Percentiles rank a stretch among this genome's conserved stretches.
Conservation (phyloP, 92 coral and sea anemone species). For the Montipora capitata region DNA sequence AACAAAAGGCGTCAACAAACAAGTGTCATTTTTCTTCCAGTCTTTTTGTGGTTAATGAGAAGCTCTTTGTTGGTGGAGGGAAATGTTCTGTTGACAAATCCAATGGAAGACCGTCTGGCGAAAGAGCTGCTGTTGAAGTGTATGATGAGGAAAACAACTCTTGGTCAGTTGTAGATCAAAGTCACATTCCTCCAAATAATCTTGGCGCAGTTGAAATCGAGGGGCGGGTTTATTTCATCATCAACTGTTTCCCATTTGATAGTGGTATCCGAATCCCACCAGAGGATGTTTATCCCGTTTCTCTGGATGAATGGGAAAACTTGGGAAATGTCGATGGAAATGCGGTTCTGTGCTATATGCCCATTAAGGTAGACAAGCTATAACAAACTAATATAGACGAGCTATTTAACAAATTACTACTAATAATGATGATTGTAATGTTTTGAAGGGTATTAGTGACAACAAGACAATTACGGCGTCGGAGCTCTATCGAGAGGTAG, state of each 20-base stretch:
- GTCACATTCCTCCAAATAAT: conserved; percentile 30
- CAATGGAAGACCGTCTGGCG: not conserved
- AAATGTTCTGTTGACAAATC: not conserved
- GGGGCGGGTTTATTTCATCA: conserved; percentile 53
- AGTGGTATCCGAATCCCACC: conserved; percentile 66
- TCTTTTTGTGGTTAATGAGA: not conserved
- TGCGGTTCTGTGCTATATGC: conserved; percentile 8
- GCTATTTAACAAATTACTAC: not conserved
- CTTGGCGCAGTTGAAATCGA: conserved; percentile 30
- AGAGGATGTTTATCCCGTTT: conserved; percentile 33
- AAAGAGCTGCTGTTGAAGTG: conserved; percentile 6
- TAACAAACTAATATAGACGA: not conserved
- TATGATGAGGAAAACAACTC: not conserved
- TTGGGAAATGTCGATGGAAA: not conserved
- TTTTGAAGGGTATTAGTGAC: too few species aligned
- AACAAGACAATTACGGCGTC: too few species aligned
- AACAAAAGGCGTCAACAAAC: not conserved
- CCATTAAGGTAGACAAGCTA: not conserved
- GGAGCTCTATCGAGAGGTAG: too few species aligned
- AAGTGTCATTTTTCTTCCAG: not conserved
- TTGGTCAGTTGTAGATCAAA: conserved; percentile 25
- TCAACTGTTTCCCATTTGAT: conserved; percentile 24
- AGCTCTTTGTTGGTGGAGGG: not conserved
- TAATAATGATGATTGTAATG: too few species aligned
- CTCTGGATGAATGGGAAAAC: conserved; percentile 37